Base-by-base conservation (phyloP, 2,888 invertebrate species). In the Sthenelais limicola region DNA sequence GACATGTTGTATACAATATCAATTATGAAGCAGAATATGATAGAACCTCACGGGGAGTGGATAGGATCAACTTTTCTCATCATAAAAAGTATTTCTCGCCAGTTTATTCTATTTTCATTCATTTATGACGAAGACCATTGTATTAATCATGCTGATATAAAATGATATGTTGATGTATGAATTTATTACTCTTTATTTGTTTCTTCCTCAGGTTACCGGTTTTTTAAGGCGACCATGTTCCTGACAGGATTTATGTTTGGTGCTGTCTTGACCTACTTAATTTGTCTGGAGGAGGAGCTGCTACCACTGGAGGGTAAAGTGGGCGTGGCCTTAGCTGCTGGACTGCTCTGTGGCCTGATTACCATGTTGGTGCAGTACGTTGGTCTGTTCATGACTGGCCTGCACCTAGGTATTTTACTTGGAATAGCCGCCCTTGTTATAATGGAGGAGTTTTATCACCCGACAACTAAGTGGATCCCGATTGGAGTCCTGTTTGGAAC, bases 201-300 rank as follows among this genome's bases (percentile, higher is more conserved):
- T n/a, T n/a, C 43, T 80, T 87, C 90, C 77, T 38, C 90, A 94
- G 94, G 95, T 71, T 95, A 95, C 89, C 91, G 95, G 76, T 94
- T 94, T 87, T 93, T 95, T 88, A 94, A 94, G 87, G 94, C 94
- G 18, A 92, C 93, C 75, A 94, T 95, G 92, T 95, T 95, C 87
- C 90, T 95, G 68, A 95, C 94, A 62, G 95, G 95, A 38, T 93
- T 95, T 86, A 92, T 94, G 75, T 95, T 94, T 85, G 94, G 93
- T 21, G 92, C 94, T 67, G 91, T 93, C 76, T 91, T 94, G 77
- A 93, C 94, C 51, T 95, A 93, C 87, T 88, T 93, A 80, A 92
- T 95, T 82, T 94, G 94, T 86, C 89, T 93, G 67, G 94, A 94
- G 87, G 93, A 94, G 83, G 91, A 93, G 81, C 89, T 94, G 75